Conservation (phyloP, 2,797 vertebrate species). For the Lophius americanus region DNA sequence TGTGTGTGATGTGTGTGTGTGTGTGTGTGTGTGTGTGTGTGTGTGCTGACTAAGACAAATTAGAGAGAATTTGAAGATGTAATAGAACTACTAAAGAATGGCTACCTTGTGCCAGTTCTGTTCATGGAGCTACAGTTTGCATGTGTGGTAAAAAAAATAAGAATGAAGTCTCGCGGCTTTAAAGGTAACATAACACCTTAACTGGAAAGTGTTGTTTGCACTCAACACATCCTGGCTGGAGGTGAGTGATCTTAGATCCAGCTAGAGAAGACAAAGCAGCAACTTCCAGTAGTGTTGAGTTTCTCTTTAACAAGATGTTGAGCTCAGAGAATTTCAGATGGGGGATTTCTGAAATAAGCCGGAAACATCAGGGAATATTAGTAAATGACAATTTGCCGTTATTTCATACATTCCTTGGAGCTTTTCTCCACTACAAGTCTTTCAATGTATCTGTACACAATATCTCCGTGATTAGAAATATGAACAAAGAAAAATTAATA, state of each 20-base stretch:
- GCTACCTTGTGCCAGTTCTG: conserved; percentile 37
- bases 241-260: conserved; percentile 16
- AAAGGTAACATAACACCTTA: conserved; percentile 15
- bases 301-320: background rate
- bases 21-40: conserved; percentile 53
- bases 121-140: conserved; percentile 27
- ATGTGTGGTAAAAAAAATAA: conserved; percentile 17
- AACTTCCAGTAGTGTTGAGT: conserved; percentile 19
- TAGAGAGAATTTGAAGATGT: conserved; percentile 77
- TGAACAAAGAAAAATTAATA: background rate
- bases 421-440: background rate
- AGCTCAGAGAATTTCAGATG: too few species aligned
- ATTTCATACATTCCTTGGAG: background rate
- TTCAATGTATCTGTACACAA: background rate
- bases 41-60: conserved; percentile 81
- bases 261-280: conserved; percentile 3
- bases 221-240: conserved; percentile 15
- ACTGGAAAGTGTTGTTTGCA: conserved; percentile 23
- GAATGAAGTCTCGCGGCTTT: conserved; percentile 28
- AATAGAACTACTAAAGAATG: conserved; percentile 53
- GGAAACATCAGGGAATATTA: background rate
- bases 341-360: conserved; percentile 4
- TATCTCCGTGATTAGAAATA: background rate
- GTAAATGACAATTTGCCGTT: background rate
- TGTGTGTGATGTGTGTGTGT: conserved; percentile 12